Base-by-base conservation (phyloP, 2,888 invertebrate species). In the Caenorhabditis drosophilae region DNA sequence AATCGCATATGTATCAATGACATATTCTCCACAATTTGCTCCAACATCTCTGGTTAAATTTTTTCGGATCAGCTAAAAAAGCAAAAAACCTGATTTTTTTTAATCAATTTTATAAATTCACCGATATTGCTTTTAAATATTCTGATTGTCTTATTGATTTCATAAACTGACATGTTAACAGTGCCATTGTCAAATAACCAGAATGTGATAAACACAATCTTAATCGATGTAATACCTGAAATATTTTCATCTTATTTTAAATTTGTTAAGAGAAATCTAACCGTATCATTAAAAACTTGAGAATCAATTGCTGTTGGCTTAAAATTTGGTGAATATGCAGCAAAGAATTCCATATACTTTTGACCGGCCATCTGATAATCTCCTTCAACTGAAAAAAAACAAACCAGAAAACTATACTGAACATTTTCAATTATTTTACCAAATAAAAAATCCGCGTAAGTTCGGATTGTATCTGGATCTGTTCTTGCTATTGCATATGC, bases 1-100 rank as follows among this genome's bases (percentile, higher is more conserved):
- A 31, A 59, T 45, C 7, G 46, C 55, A 6, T 47, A 15, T 9
- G 36, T 12, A 38, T 64, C 64, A 18, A 16, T 48, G 7, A 64
- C 34, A 27, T 55, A 59, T 7, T 48, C 55, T 1, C 59, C 38
- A 34, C 58, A 59, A 41, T 59, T 59, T 12, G 64, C 55, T 7
- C 64, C 64, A 11, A 59, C 55, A 38, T 64, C 64, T 20, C 64
- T 25, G 7, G 64, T 64, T 42, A 55, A 52, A 48, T 64, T 64
- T 9, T 25, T 35, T 4, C 41, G 26, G 31, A 64, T 23, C 47
- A 64, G 15, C 48, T 48, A 18, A 11, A 48, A 31, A 48, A 23
- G 27, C 44, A 6, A 18, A 4, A 46, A 26, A 46, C 12, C 4
- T 26, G 12, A 6, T 31, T 31, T 12, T 36, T n/a, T 36, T n/a